phyloP scores from a whole-genome alignment of 2,113 vertebrate species.

The Amazona vittata region DNA sequence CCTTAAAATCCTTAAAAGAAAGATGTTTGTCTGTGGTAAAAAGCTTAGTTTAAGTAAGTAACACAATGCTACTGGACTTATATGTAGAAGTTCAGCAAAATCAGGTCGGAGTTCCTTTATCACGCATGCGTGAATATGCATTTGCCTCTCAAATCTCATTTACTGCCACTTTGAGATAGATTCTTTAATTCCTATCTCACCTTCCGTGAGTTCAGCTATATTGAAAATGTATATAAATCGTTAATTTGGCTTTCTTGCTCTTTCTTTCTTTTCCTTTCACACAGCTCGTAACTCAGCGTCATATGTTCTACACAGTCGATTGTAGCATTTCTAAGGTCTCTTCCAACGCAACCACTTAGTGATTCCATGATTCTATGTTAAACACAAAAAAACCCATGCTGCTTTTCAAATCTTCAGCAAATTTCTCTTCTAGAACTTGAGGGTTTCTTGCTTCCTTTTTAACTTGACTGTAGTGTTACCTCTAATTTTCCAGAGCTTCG shows the following conservation, averaged over 20 bases:
- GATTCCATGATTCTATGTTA: background rate
- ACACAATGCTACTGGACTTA: background rate
- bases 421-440: background rate
- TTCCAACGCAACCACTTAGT: background rate
- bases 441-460: background rate
- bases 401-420: background rate
- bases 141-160: background rate
- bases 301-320: background rate
- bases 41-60: background rate
- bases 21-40: background rate
- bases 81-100: background rate
- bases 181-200: background rate
- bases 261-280: background rate
- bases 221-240: background rate
- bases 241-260: background rate
- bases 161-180: background rate
- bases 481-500: background rate
- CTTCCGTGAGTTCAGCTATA: background rate
- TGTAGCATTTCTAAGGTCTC: background rate
- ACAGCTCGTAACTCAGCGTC: background rate
- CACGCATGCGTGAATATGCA: no score
- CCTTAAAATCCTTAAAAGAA: background rate
- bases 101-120: background rate
- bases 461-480: background rate
- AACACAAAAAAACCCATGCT: accelerated